Conservation (phyloP, 2,888 invertebrate genomes). For the Lissonota sp. region DNA sequence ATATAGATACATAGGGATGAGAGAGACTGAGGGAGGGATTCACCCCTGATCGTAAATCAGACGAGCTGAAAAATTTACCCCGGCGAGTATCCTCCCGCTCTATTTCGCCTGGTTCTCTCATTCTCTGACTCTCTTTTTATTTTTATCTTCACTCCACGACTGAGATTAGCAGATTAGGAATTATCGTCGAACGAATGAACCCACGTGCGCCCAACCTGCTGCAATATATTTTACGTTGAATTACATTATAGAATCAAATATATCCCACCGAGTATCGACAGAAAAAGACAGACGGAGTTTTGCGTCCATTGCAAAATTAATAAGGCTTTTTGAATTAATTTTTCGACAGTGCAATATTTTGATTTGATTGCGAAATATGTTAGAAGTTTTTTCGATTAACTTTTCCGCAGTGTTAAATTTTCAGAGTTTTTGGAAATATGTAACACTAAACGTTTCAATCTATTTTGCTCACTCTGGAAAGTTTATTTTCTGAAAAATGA, state of each 20-base stretch:
- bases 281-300: background rate
- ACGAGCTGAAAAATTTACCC: constrained; percentile 65
- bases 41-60: constrained; percentile 67
- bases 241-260: constrained; percentile 62
- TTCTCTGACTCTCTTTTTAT: constrained; percentile 34
- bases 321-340: constrained; percentile 7
- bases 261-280: constrained; percentile 6
- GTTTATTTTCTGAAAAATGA: no score
- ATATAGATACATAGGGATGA: constrained; percentile 12
- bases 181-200: constrained; percentile 60
- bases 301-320: no score
- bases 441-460: no score
- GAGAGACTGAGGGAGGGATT: constrained; percentile 34
- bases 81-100: constrained; percentile 2
- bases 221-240: constrained; percentile 53
- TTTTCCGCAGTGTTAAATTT: no score
- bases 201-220: constrained; percentile 62
- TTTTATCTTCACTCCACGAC: constrained; percentile 49
- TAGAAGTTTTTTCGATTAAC: no score
- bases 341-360: no score
- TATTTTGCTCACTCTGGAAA: no score
- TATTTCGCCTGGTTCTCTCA: constrained; percentile 4
- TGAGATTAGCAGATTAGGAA: constrained; percentile 65
- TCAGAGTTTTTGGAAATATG: no score
- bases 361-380: no score